phyloP scores from a whole-genome alignment of 2,888 invertebrate genomes.

The Diabrotica balteata region DNA sequence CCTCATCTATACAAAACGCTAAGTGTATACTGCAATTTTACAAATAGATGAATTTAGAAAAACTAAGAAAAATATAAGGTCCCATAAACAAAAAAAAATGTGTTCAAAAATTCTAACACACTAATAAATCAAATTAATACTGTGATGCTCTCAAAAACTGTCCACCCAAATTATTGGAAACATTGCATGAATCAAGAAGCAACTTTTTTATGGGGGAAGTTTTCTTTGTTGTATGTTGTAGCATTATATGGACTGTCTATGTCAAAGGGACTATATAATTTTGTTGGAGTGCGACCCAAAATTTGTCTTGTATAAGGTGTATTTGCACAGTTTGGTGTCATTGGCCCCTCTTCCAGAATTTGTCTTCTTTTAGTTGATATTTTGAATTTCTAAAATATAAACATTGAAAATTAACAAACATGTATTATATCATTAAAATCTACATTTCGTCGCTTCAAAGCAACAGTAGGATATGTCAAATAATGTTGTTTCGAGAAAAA shows the following conservation, averaged over 20 bases:
- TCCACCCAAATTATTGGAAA: neutral
- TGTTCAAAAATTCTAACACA: neutral
- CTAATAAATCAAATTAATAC: neutral
- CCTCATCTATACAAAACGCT: too few relatives aligned
- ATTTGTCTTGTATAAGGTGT: slow-evolving; percentile 63
- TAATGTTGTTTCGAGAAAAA: too few relatives aligned
- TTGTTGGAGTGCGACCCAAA: slow-evolving; percentile 74
- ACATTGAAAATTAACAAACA: too few relatives aligned
- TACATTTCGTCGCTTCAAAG: too few relatives aligned
- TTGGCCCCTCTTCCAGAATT: slow-evolving; percentile 64
- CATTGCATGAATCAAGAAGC: neutral
- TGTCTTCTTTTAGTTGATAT: slow-evolving; percentile 65
- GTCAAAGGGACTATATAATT: slow-evolving; percentile 78
- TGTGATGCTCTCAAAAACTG: neutral
- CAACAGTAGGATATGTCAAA: too few relatives aligned
- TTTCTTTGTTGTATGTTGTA: slow-evolving; percentile 48
- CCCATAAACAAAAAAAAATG: neutral
- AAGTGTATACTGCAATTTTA: too few relatives aligned
- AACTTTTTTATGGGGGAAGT: slow-evolving; percentile 34
- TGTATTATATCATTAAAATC: too few relatives aligned
- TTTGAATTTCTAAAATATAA: slow-evolving; percentile 61
- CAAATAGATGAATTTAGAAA: too few relatives aligned
- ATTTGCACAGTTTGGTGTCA: slow-evolving; percentile 57
- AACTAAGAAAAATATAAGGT: too few relatives aligned
- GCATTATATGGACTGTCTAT: slow-evolving; percentile 71